These are phyloP conservation scores for Phyllotreta cruciferae DNA, from an alignment of 2,888 invertebrate species.

Conservation along the genomic window DNA sequence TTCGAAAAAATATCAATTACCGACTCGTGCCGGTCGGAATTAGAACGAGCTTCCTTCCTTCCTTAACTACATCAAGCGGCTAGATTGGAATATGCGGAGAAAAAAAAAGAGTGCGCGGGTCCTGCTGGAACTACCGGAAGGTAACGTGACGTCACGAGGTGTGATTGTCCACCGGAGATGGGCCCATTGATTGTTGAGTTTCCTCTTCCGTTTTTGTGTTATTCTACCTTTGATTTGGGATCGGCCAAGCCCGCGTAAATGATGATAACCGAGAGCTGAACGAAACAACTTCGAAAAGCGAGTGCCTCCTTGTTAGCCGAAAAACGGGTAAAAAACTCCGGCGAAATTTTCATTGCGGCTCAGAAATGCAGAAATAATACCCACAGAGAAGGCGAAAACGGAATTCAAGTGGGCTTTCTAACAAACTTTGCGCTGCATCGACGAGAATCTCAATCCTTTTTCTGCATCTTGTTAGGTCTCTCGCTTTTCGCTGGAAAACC, in stretches of 20 bases:
- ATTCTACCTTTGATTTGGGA: conserved; percentile 32
- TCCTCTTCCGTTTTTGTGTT: conserved; percentile 55
- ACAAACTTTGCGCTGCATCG: not conserved
- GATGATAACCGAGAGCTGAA: conserved; percentile 10
- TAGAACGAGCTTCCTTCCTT: conserved; percentile 26
- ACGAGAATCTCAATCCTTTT: conserved; percentile 43
- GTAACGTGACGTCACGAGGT: conserved; percentile 54
- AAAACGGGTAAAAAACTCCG: no score
- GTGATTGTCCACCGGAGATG: conserved; percentile 59
- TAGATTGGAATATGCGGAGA: not conserved
- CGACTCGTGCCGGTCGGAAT: conserved; percentile 37
- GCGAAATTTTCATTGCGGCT: no score
- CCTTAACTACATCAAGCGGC: not conserved
- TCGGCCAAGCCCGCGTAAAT: conserved; percentile 22
- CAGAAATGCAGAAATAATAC: no score
- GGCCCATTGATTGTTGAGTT: conserved; percentile 55
- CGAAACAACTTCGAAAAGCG: no score
- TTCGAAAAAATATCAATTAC: conserved; percentile 39
- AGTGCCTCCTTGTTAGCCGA: no score
- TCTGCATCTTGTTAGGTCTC: conserved; percentile 47
- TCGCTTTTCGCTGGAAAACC: conserved; percentile 41
- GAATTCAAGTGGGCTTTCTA: no score
- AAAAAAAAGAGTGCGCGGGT: conserved; percentile 27
- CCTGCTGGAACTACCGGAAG: conserved; percentile 50
- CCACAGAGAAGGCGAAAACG: no score